Evolutionary conservation across 2,797 vertebrate species (phyloP).

Genomic region (Eospalax fontanierii): DNA sequence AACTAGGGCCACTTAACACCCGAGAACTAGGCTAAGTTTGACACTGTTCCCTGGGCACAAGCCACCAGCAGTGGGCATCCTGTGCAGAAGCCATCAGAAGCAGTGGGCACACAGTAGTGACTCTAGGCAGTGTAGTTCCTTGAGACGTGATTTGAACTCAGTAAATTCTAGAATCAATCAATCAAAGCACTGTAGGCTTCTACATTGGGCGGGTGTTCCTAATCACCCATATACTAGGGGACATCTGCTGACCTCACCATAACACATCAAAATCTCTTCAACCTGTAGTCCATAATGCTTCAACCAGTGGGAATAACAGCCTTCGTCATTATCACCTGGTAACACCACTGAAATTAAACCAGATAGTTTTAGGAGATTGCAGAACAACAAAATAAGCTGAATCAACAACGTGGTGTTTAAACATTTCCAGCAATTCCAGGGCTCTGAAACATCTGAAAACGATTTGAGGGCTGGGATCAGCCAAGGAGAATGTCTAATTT

Average conservation of each 20-base stretch:
- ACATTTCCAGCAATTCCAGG: constrained; percentile 74
- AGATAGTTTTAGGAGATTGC: constrained; percentile 58
- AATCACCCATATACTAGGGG: neutral
- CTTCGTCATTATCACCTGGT: neutral
- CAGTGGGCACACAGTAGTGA: neutral
- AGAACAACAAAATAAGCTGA: constrained; percentile 79
- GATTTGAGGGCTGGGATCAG: constrained; percentile 75
- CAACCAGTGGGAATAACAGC: neutral
- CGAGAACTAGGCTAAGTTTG: neutral
- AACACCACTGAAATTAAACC: constrained; percentile 58
- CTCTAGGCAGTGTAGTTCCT: neutral
- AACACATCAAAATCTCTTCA: neutral
- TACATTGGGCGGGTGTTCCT: neutral
- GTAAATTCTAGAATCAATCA: neutral
- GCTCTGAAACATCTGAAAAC: constrained; percentile 80
- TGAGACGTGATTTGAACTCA: neutral
- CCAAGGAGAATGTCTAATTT: constrained; percentile 81
- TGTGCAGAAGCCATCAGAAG: neutral
- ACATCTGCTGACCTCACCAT: neutral
- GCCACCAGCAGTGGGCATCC: neutral
- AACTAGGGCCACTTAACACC: neutral
- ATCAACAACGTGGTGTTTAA: constrained; percentile 76
- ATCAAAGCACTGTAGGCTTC: neutral
- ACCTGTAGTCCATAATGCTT: neutral
- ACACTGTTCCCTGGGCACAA: neutral